Evolutionary conservation across 1,140 invertebrate genomes (phyloP).

Genomic region (Panagrolaimus sp.): DNA sequence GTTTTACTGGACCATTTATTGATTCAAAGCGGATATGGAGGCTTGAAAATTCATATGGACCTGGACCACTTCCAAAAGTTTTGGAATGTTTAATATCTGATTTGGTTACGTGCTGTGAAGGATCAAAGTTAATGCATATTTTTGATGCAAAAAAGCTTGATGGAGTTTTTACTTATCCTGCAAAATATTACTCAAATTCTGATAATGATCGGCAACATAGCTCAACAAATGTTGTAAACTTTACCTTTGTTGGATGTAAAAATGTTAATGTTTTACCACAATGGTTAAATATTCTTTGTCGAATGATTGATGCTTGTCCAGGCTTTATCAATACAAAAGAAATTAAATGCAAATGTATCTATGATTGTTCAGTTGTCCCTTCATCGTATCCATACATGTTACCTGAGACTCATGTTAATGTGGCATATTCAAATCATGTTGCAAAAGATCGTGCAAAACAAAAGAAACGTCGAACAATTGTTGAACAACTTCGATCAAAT

Average conservation of each 20-base stretch:
- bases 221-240: background rate
- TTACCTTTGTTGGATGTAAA: background rate
- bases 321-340: background rate
- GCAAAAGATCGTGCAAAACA: background rate
- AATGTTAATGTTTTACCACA: conserved; percentile 15
- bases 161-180: background rate
- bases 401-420: background rate
- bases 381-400: background rate
- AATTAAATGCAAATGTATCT: background rate
- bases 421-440: background rate
- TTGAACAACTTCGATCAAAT: background rate
- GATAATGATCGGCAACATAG: conserved; percentile 4
- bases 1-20: background rate
- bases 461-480: background rate
- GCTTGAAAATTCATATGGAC: background rate
- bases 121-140: background rate
- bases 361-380: background rate
- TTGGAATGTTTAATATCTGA: background rate
- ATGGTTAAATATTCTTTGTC: conserved; percentile 6
- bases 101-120: background rate
- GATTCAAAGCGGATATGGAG: background rate
- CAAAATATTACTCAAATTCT: background rate
- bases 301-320: conserved; percentile 7
- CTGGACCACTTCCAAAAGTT: background rate
- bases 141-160: background rate